Conservation (phyloP, 2,888 invertebrate species). For the Subacronicta megacephala region DNA sequence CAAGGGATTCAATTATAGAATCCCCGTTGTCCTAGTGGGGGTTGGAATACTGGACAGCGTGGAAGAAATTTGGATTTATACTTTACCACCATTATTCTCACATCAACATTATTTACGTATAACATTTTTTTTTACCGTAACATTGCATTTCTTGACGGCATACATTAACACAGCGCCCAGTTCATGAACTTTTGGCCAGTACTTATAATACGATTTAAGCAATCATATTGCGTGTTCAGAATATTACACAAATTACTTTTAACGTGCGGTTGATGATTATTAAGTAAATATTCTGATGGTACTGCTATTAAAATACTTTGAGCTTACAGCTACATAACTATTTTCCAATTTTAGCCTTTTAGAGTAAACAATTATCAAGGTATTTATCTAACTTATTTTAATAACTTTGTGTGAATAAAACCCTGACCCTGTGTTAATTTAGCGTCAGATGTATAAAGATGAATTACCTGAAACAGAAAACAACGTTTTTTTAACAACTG, state of each 20-base stretch:
- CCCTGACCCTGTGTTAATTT: no score
- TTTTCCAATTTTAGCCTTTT: conserved; percentile 9
- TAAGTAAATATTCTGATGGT: conserved; percentile 31
- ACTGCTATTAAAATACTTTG: conserved; percentile 24
- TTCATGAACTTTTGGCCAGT: conserved; percentile 38
- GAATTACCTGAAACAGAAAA: conserved; percentile 49
- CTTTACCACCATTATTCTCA: neutral
- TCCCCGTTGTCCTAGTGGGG: no score
- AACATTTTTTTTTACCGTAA: neutral
- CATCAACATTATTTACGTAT: conserved; percentile 3
- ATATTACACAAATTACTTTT: conserved; percentile 23
- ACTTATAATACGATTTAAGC: conserved; percentile 41
- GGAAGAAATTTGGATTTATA: neutral
- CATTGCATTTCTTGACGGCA: conserved; percentile 16
- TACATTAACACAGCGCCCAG: conserved; percentile 31
- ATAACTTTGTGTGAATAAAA: neutral
- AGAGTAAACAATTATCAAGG: neutral
- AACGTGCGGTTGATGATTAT: conserved; percentile 13
- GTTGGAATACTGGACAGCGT: no score
- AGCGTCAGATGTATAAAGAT: neutral
- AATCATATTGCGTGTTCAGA: conserved; percentile 31
- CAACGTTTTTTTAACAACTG: conserved; percentile 5
- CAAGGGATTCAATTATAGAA: no score
- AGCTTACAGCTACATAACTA: conserved; percentile 37
- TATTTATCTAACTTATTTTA: neutral